phyloP scores from a whole-genome alignment of 2,113 vertebrate species.

The Raja brachyura region DNA sequence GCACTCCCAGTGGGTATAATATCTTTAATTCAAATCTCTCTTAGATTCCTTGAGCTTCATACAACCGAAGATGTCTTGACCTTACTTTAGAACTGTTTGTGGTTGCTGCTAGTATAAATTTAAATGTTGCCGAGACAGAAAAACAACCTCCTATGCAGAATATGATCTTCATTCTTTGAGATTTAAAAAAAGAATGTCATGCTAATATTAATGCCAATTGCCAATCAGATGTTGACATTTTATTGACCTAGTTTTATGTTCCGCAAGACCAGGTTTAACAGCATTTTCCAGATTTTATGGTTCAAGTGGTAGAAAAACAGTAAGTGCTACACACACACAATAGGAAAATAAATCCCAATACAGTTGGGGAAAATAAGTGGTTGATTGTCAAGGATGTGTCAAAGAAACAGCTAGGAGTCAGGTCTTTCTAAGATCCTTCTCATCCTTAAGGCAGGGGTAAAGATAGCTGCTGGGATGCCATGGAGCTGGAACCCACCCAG shows the following conservation, averaged over 20 bases:
- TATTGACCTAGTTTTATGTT: constrained; percentile 17
- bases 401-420: background rate
- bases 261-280: background rate
- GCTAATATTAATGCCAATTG: constrained; percentile 12
- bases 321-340: background rate
- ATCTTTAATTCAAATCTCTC: background rate
- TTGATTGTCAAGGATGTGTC: background rate
- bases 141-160: constrained; percentile 10
- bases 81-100: background rate
- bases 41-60: background rate
- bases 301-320: background rate
- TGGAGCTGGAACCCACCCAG: no score
- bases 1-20: background rate
- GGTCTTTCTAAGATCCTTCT: background rate
- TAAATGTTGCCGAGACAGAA: background rate
- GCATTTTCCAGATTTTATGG: constrained; percentile 18
- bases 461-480: no score
- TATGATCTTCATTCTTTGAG: background rate
- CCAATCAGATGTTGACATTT: background rate
- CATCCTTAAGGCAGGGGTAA: no score
- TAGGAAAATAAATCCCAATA: background rate
- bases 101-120: constrained; percentile 2
- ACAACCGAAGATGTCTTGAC: background rate
- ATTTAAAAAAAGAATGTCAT: background rate
- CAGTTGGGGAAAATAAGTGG: background rate